Evolutionary conservation across 1,140 invertebrate genomes (phyloP), one percentile per base, ranked within the genome.

Genomic region (Thaumetopoea pityocampa): DNA sequence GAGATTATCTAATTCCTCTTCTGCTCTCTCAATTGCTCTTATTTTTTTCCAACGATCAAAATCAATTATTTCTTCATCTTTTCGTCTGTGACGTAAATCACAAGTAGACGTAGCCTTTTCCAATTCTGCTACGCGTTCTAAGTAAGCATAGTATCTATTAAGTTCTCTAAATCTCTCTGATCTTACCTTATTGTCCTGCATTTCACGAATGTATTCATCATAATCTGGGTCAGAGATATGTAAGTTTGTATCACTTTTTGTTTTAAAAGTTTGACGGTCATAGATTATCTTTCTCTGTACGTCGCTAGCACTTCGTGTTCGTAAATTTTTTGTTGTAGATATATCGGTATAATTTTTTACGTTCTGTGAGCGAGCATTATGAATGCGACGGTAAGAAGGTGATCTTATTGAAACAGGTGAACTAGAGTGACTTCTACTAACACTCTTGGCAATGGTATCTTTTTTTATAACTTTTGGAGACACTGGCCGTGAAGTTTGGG

Each of bases 1-100:
- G 12, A 98, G 77, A 38, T 87, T 86, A 43, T 92, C 89, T 26
- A 97, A 78, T 70, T 97, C 96, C 63, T 92, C 89, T 68, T 96
- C 92, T 1, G 93, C 93, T 51, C 90, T 89, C 77, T 95, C 92
- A 44, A 92, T 90, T n/a, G 89, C 87, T 41, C 94, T 80, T 10
- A 95, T 87, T 70, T 90, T 90, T 70, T 91, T 93, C 94, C 94
- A 96, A 23, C 91, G 88, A 59, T 96, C 94, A 68, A 93, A 96
- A 84, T 96, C 94, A 52, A 95, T 91, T 12, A 95, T 90, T 59
- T 93, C 91, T 67, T 93, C 92, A 57, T 91, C 89, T 69, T 87
- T 91, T 59, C 89, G 78, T 57, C 92, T 86, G 2, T 91, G 90
- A 32, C 90, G 88, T 18, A 94, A 79, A 57, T 94, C 92, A 41